Evolutionary conservation across 2,888 invertebrate genomes (phyloP), one percentile per base, ranked within the genome.

Genomic region (Polietes domitor): DNA sequence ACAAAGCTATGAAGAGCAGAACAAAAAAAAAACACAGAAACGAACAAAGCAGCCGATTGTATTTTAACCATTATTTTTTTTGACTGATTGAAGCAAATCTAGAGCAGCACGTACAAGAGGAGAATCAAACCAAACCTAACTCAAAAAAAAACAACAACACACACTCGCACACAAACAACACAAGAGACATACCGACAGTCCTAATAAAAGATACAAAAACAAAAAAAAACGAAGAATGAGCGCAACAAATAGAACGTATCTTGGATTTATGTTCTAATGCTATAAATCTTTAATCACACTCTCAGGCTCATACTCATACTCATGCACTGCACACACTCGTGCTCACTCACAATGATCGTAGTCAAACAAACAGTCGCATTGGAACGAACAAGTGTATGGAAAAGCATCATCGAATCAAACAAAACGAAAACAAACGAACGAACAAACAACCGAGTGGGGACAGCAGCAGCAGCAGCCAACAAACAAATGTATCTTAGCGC

Each of bases 201-300:
- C 53, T 24, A 53, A 53, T 24, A 53, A 53, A 53, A 53, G 10
- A 2, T 21, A 53, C 17, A 53, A 19, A 19, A 19, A 53, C 53
- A 53, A 21, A 21, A 53, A 17, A 21, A 53, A 3, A 24, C 5
- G 1, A 19, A 21, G 4, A 9, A 53, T 7, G 2, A 21, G 21
- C 19, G 53, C 17, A 53, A 53, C 10, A 53, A 17, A 5, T 19
- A 21, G 21, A 53, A 53, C 7, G 58, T 24, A 58, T 58, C 58
- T 58, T n/a, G 26, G 58, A 58, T 58, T 24, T 24, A 58, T 21
- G 15, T 58, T 58, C 58, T 58, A 58, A 58, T 24, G 58, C 15
- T 58, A 58, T 58, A 58, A 58, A 58, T 58, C 58, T 24, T 24
- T 58, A 58, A 58, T 58, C 58, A 58, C 4, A 10, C 24, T 9